phyloP scores from a whole-genome alignment of 2,113 vertebrate genomes.

The Synchiropus splendidus region DNA sequence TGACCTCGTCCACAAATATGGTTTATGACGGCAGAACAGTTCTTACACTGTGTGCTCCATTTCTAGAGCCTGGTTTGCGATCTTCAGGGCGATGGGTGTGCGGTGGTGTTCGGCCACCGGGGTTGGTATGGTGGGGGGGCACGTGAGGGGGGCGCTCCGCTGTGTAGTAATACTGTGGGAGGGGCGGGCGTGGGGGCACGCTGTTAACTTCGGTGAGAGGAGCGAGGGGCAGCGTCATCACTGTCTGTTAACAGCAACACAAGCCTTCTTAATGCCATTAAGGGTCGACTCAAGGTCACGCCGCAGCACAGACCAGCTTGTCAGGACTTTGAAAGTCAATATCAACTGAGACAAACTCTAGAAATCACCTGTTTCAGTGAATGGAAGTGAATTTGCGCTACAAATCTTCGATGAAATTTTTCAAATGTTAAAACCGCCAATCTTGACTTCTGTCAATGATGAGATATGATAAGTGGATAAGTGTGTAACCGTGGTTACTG shows the following conservation, averaged over 20 bases:
- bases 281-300: too few relatives aligned
- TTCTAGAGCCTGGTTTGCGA: constrained; percentile 80
- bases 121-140: constrained; percentile 75
- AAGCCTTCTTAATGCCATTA: constrained; percentile 1
- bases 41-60: constrained; percentile 90
- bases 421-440: neutral
- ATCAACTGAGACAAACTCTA: too few relatives aligned
- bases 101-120: constrained; percentile 69
- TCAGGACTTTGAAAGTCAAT: too few relatives aligned
- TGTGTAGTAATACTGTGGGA: constrained; percentile 90
- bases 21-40: constrained; percentile 18
- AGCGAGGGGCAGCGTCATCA: constrained; percentile 32
- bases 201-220: constrained; percentile 72
- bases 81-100: constrained; percentile 82
- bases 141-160: constrained; percentile 67
- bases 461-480: neutral
- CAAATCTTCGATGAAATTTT: too few relatives aligned
- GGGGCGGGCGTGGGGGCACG: constrained; percentile 88
- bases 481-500: too few relatives aligned
- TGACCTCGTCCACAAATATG: too few relatives aligned
- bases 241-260: constrained; percentile 46
- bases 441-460: neutral
- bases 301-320: too few relatives aligned
- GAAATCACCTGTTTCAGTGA: too few relatives aligned
- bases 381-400: too few relatives aligned